Evolutionary conservation across 1,140 invertebrate species (phyloP).

Genomic region (Pseudomyrmex cubaensis): DNA sequence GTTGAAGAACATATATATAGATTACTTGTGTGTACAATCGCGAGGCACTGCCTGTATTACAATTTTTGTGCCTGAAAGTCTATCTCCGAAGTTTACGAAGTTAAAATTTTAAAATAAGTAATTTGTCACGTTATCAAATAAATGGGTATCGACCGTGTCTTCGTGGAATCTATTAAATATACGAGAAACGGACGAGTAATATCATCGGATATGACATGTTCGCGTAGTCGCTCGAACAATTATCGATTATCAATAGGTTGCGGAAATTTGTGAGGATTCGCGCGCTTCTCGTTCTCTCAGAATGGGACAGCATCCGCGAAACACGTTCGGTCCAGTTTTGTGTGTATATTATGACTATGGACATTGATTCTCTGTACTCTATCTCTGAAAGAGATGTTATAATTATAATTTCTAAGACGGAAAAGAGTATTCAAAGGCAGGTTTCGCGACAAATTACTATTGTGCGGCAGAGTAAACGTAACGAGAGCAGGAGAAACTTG

Average conservation of each 20-base stretch:
- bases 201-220: too few relatives aligned
- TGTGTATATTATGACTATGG: too few relatives aligned
- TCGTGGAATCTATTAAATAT: too few relatives aligned
- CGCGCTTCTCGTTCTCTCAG: too few relatives aligned
- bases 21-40: slow-evolving; percentile 1
- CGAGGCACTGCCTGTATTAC: neutral
- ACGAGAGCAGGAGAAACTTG: slow-evolving; percentile 34
- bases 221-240: too few relatives aligned
- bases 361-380: too few relatives aligned
- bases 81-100: neutral
- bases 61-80: slow-evolving; percentile 2
- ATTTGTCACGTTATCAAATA: neutral
- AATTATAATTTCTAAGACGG: neutral
- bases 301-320: too few relatives aligned
- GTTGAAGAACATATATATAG: slow-evolving; percentile 4
- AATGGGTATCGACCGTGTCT: neutral
- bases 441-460: slow-evolving; percentile 25
- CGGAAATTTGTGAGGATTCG: too few relatives aligned
- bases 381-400: too few relatives aligned
- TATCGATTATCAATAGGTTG: too few relatives aligned
- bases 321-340: too few relatives aligned
- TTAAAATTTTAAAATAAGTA: neutral
- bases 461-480: neutral
- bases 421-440: slow-evolving; percentile 17
- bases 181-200: too few relatives aligned